Percentiles rank a stretch among this genome's conserved stretches.
These are phyloP conservation scores for Pogonus chalceus DNA, from an alignment of 1,140 invertebrate genomes.

Conservation along the genomic window DNA sequence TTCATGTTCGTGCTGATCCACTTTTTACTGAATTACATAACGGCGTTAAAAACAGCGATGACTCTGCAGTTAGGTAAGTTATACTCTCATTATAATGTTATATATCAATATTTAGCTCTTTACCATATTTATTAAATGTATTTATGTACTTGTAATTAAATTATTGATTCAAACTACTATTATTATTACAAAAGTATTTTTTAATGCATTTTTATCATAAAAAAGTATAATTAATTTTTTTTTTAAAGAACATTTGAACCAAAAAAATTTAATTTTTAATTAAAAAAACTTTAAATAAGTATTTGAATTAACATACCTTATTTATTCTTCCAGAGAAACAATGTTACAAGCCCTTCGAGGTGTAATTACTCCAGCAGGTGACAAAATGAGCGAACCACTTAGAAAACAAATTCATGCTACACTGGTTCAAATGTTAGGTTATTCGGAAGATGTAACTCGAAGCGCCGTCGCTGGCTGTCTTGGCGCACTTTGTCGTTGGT, in stretches of 20 bases:
- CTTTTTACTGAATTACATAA: conserved; percentile 85
- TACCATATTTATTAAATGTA: no score
- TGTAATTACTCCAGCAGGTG: conserved; percentile 70
- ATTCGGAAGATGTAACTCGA: conserved; percentile 72
- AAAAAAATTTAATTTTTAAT: conserved; percentile 11
- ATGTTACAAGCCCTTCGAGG: conserved; percentile 81
- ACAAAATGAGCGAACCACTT: conserved; percentile 78
- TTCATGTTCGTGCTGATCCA: conserved; percentile 80
- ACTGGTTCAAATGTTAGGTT: conserved; percentile 56
- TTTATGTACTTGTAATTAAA: no score
- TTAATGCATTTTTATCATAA: background rate
- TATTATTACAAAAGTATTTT: background rate
- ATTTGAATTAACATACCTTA: conserved; percentile 13
- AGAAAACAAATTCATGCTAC: conserved; percentile 66
- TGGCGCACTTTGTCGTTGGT: conserved; percentile 70
- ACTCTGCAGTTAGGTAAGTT: conserved; percentile 67
- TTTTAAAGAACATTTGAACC: no score
- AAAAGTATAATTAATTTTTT: no score
- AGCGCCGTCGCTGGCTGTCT: conserved; percentile 76
- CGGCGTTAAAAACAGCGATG: conserved; percentile 74
- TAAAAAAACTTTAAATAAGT: conserved; percentile 7
- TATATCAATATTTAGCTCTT: no score
- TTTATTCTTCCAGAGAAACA: conserved; percentile 59
- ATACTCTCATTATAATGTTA: no score
- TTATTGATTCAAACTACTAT: no score